phyloP scores from a whole-genome alignment of 2,113 vertebrate genomes.

The Pycnonotus jocosus region DNA sequence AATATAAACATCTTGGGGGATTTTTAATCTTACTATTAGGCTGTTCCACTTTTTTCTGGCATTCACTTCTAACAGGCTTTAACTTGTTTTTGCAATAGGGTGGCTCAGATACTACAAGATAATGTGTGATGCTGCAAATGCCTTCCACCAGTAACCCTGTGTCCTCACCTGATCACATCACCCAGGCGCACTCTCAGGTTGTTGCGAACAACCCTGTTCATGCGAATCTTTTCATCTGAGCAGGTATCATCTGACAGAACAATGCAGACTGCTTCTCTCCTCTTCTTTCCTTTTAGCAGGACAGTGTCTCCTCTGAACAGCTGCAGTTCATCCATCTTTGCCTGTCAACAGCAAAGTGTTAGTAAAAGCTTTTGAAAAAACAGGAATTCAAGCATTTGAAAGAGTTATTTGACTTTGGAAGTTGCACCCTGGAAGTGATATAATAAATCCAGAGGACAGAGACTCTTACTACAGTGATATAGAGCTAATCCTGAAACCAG shows the following conservation, averaged over 20 bases:
- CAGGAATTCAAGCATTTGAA: background rate
- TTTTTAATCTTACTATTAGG: background rate
- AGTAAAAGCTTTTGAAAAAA: background rate
- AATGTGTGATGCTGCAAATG: background rate
- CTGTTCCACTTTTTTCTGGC: background rate
- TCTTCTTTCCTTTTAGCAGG: conserved; percentile 96
- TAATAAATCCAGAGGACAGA: background rate
- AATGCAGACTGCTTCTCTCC: conserved; percentile 95
- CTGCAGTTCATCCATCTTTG: conserved; percentile 98
- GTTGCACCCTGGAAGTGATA: background rate
- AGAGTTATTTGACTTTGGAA: background rate
- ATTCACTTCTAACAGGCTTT: background rate
- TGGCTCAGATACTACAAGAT: background rate
- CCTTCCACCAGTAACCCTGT: background rate
- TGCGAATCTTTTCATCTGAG: conserved; percentile 98
- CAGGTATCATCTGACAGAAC: conserved; percentile 97
- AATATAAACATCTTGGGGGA: background rate
- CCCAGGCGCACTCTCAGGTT: conserved; percentile 94
- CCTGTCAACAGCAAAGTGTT: conserved; percentile 62
- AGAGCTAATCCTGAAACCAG: background rate
- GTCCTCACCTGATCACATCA: conserved; percentile 91
- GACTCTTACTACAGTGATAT: background rate
- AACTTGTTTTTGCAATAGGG: background rate
- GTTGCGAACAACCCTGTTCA: conserved; percentile 98
- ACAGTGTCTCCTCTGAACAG: conserved; percentile 98